Conservation (phyloP, 2,888 invertebrate genomes). For the Brachylomia viminalis region DNA sequence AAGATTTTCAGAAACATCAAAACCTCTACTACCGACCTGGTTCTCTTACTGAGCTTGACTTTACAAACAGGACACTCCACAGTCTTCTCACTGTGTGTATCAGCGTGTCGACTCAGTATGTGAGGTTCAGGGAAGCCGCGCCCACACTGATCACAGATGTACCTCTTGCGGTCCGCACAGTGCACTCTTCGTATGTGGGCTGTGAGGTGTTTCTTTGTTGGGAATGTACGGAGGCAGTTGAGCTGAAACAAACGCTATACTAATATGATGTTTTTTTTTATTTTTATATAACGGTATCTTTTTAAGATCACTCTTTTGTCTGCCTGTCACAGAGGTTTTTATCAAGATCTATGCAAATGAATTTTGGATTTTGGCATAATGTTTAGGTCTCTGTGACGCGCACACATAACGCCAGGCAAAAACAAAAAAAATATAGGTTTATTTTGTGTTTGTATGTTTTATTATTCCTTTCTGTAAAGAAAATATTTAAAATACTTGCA, state of each 20-base stretch:
- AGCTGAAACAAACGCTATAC: slow-evolving; percentile 57
- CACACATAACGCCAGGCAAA: too few relatives aligned
- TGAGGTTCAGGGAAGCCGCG: slow-evolving; percentile 41
- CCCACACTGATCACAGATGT: slow-evolving; percentile 59
- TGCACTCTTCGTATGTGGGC: slow-evolving; percentile 61
- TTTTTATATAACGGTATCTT: too few relatives aligned
- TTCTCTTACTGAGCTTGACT: slow-evolving; percentile 38
- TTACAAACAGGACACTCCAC: slow-evolving; percentile 53
- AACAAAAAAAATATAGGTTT: too few relatives aligned
- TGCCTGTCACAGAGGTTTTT: too few relatives aligned
- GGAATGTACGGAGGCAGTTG: slow-evolving; percentile 39
- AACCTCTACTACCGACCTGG: slow-evolving; percentile 40
- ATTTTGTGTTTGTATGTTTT: too few relatives aligned
- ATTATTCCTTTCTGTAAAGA: too few relatives aligned
- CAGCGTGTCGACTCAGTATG: slow-evolving; percentile 40
- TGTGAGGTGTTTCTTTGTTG: slow-evolving; percentile 28
- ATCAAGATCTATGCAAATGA: too few relatives aligned
- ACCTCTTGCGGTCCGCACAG: slow-evolving; percentile 48
- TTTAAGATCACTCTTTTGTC: too few relatives aligned
- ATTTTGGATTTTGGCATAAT: too few relatives aligned
- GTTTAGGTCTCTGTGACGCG: too few relatives aligned
- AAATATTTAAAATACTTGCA: too few relatives aligned
- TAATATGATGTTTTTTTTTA: too few relatives aligned
- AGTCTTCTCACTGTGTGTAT: slow-evolving; percentile 25
- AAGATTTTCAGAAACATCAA: not conserved